A percentile compares a stretch with the other conserved stretches of the same genome.
Evolutionary conservation across 2,888 invertebrate species (phyloP).

Genomic region (Hemistola chrysoprasaria): DNA sequence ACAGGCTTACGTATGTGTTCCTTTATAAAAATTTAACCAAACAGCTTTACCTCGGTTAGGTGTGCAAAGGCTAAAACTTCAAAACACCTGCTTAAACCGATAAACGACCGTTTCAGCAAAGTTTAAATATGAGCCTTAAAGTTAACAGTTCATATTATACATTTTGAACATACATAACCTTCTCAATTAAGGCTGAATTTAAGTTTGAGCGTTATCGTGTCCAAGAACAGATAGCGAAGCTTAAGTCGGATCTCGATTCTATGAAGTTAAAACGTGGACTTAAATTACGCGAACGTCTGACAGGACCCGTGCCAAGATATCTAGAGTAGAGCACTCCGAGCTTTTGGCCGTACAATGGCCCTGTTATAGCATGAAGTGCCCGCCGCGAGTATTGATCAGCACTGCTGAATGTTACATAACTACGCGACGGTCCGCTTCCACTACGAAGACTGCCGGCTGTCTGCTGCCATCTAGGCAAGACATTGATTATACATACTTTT

Average conservation of each 20-base stretch:
- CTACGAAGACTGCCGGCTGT: constrained; percentile 31
- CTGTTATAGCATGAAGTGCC: constrained; percentile 63
- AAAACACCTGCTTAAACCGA: too few species aligned
- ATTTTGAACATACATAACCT: too few species aligned
- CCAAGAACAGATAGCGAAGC: constrained; percentile 2
- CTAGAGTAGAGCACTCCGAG: constrained; percentile 46
- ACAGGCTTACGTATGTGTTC: too few species aligned
- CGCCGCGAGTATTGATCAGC: constrained; percentile 73
- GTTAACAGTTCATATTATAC: too few species aligned
- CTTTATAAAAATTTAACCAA: too few species aligned
- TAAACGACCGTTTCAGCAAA: too few species aligned
- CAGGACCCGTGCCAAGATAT: constrained; percentile 49
- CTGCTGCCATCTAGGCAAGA: constrained; percentile 47
- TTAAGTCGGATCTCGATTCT: constrained; percentile 19
- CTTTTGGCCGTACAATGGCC: constrained; percentile 65
- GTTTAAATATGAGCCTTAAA: too few species aligned
- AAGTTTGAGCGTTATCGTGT: constrained; percentile 5
- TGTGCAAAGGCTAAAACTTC: too few species aligned
- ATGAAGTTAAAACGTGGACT: constrained; percentile 34
- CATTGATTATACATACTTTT: constrained; percentile 41
- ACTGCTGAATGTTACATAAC: constrained; percentile 72
- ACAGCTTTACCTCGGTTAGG: too few species aligned
- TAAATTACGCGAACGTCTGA: constrained; percentile 38
- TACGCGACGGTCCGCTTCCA: constrained; percentile 53
- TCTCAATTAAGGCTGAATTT: background rate